Conservation (phyloP, 2,888 invertebrate genomes). For the Mylabris sibirica region DNA sequence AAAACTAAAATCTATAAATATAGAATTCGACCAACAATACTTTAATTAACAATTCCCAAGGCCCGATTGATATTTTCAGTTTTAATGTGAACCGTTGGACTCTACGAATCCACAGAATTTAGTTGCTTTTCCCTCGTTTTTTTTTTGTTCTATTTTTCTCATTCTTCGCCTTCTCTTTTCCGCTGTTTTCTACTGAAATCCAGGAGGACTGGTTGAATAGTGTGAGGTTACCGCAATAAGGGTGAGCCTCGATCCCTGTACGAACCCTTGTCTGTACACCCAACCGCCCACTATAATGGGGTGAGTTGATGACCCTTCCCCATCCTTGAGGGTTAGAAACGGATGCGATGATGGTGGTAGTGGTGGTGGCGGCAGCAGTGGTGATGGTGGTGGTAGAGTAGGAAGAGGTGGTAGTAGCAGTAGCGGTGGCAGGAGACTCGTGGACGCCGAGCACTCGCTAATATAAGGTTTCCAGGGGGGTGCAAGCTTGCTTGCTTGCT, state of each 20-base stretch:
- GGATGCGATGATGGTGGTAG: conserved; percentile 34
- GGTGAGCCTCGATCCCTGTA: conserved; percentile 37
- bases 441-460: conserved; percentile 44
- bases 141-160: conserved; percentile 6
- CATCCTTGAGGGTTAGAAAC: conserved; percentile 39
- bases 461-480: conserved; percentile 49
- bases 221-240: conserved; percentile 36
- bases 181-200: conserved; percentile 6
- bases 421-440: conserved; percentile 31
- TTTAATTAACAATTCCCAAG: not conserved
- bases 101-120: not conserved
- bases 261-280: conserved; percentile 44
- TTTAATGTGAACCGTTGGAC: not conserved
- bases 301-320: conserved; percentile 45
- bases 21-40: not conserved
- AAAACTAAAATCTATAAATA: not conserved
- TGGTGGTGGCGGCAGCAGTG: conserved; percentile 21
- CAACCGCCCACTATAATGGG: conserved; percentile 34
- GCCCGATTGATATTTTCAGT: conserved; percentile 9
- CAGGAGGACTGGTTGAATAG: conserved; percentile 6
- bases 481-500: conserved; percentile 45
- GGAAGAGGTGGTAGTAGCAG: conserved; percentile 20
- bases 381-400: conserved; percentile 23
- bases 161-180: conserved; percentile 7
- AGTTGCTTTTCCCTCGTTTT: not conserved